A percentile compares a stretch with the other conserved stretches of the same genome.
These are phyloP conservation scores for Pelecanus crispus DNA, from an alignment of 2,113 vertebrate species.

Conservation along the genomic window DNA sequence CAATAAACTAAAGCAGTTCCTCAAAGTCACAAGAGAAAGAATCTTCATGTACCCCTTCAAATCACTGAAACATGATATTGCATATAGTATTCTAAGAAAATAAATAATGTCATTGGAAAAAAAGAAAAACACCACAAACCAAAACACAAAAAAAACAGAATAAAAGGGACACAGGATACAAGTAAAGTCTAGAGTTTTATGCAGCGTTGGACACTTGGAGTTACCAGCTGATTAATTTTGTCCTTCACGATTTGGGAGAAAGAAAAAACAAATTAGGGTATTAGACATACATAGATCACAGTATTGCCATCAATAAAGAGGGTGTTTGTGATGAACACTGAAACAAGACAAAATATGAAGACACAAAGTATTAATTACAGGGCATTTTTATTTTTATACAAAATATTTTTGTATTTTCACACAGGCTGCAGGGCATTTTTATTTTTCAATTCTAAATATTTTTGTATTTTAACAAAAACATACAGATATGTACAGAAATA, in stretches of 20 bases:
- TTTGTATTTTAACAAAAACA: background rate
- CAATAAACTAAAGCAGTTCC: background rate
- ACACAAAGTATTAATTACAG: background rate
- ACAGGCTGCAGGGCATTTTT: background rate
- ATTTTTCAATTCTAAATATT: background rate
- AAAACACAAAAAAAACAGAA: background rate
- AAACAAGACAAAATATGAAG: background rate
- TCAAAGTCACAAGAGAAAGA: background rate
- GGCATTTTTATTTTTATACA: background rate
- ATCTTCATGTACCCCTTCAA: background rate
- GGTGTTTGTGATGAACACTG: background rate
- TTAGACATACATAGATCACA: background rate
- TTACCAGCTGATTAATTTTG: background rate
- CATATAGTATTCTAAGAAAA: background rate
- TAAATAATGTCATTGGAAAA: background rate
- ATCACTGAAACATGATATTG: background rate
- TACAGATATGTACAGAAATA: background rate
- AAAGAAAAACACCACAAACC: background rate
- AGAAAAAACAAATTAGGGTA: background rate
- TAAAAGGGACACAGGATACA: background rate
- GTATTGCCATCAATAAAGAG: background rate
- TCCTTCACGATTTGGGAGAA: background rate
- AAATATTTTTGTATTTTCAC: background rate
- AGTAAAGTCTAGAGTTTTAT: background rate
- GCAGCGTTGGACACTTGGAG: background rate